These are phyloP conservation scores for Distichodus sexfasciatus DNA, from an alignment of 2,797 vertebrate species.

Conservation along the genomic window DNA sequence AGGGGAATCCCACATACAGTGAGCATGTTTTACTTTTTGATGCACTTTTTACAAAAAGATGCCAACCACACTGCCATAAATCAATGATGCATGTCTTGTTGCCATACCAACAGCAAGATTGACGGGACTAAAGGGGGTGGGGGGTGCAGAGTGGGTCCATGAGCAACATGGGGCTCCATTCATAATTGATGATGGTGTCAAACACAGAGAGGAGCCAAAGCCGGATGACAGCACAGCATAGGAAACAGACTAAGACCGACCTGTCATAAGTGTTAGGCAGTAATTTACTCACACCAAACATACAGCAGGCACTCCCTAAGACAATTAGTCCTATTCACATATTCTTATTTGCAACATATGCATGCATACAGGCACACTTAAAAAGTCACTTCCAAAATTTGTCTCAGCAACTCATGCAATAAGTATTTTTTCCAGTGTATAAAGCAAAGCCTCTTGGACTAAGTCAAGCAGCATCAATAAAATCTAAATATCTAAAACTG, in stretches of 20 bases:
- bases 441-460: no score
- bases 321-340: no score
- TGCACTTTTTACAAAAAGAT: not conserved
- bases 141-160: constrained; percentile 36
- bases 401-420: no score
- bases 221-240: constrained; percentile 15
- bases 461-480: no score
- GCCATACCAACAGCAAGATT: constrained; percentile 40
- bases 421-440: no score
- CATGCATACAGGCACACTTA: no score
- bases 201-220: constrained; percentile 38
- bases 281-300: not conserved
- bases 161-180: constrained; percentile 60
- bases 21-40: not conserved
- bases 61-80: constrained; percentile 30
- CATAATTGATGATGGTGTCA: constrained; percentile 66
- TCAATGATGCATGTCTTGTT: constrained; percentile 36
- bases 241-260: constrained; percentile 12
- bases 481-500: no score
- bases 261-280: not conserved
- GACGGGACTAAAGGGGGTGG: constrained; percentile 36
- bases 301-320: no score
- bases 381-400: no score
- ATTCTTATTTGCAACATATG: no score
- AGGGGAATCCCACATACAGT: no score